Evolutionary conservation across 2,888 invertebrate species (phyloP), one percentile per base, ranked within the genome.

Genomic region (Lepidochrysops patricia): DNA sequence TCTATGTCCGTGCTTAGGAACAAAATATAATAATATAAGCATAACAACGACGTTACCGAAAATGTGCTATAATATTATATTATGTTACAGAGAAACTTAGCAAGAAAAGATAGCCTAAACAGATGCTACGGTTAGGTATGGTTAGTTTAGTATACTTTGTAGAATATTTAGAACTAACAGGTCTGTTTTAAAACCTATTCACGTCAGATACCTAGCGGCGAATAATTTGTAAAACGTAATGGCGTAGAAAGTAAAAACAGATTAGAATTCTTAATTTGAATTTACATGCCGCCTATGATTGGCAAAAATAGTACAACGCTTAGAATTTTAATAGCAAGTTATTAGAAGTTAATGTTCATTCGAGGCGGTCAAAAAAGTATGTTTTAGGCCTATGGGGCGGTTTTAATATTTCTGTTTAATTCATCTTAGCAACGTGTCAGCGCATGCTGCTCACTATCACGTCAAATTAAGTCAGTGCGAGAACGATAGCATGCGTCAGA

Each of bases 201-300:
- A 52, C 35, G 52, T 29, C 25, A 26, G 19, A 49, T 23, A 43
- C 29, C 43, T 25, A 15, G 25, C 49, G 12, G 37, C 50, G 52
- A 59, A 52, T 59, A 52, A 37, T 50, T 43, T 57, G 57, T 43
- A 57, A 59, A 27, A 52, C 58, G 35, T 26, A 59, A 59, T 59
- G 48, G 49, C 12, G 26, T 59, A 52, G 58, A 59, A 59, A 59
- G 58, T 35, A 23, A 48, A 59, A 59, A 59, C 52, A 59, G 58
- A 52, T 58, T 48, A 52, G 34, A 52, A 59, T 59, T 59, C 58
- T 59, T 35, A 32, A 59, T 59, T 59, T 59, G 25, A 59, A 59
- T 49, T 50, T 52, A 34, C 34, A 34, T 35, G 15, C 19, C 9
- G 54, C 12, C 32, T 23, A 9, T 25, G 48, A 23, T 32, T 15